These are phyloP conservation scores for Ophonus ardosiacus DNA, from an alignment of 2,888 invertebrate genomes.

Conservation along the genomic window DNA sequence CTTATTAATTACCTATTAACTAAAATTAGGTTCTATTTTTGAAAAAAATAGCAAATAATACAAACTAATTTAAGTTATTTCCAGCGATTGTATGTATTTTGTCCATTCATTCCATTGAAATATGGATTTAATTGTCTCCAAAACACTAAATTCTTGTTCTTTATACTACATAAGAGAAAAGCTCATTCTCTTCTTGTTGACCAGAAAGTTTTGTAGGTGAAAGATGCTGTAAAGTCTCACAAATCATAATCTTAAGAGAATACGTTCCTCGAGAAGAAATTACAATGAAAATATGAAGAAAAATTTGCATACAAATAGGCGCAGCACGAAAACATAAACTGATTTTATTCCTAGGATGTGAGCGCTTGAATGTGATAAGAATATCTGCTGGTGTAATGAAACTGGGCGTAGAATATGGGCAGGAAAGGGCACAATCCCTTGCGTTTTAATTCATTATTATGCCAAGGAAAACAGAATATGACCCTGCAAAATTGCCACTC, in stretches of 20 bases:
- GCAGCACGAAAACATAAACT: constrained; percentile 44
- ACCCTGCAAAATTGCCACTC: not conserved
- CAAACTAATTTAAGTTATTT: too few relatives aligned
- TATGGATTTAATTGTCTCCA: too few relatives aligned
- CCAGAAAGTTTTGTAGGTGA: constrained; percentile 8
- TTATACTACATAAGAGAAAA: too few relatives aligned
- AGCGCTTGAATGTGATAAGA: constrained; percentile 49
- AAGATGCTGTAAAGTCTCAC: constrained; percentile 2
- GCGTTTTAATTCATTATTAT: constrained; percentile 46
- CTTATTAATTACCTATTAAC: too few relatives aligned
- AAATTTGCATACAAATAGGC: constrained; percentile 54
- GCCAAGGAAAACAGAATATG: constrained; percentile 1
- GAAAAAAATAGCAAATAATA: too few relatives aligned
- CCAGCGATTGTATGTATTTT: too few relatives aligned
- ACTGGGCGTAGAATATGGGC: constrained; percentile 30
- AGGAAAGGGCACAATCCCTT: constrained; percentile 7
- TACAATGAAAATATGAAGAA: constrained; percentile 50
- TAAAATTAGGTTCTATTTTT: too few relatives aligned
- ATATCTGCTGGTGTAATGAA: constrained; percentile 38
- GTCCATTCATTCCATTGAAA: too few relatives aligned
- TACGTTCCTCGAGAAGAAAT: constrained; percentile 34
- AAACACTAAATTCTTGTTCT: too few relatives aligned
- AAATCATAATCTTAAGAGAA: constrained; percentile 44
- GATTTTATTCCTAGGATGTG: constrained; percentile 42
- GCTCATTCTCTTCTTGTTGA: not conserved